phyloP scores from a whole-genome alignment of 2,888 invertebrate species.

The Rhimphoctona megacephalus region DNA sequence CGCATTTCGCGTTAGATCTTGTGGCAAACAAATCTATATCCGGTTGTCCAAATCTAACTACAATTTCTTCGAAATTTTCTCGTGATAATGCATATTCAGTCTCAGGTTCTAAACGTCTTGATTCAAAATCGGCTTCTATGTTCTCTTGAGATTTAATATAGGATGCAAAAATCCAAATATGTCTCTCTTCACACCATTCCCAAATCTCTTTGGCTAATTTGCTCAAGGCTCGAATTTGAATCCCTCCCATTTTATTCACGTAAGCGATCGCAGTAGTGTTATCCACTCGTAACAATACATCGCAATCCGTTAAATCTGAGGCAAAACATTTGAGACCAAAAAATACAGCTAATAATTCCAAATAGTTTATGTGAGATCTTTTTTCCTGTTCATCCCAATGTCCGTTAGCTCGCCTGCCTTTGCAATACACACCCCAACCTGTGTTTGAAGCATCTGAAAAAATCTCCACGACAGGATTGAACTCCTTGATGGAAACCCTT shows the following conservation, averaged over 20 bases:
- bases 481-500: background rate
- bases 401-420: background rate
- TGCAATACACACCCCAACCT: constrained; percentile 15
- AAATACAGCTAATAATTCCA: constrained; percentile 11
- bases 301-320: background rate
- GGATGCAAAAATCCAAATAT: constrained; percentile 17
- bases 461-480: background rate
- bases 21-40: constrained; percentile 7
- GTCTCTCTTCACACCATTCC: constrained; percentile 19
- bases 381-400: constrained; percentile 10
- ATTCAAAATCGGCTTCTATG: too few relatives aligned
- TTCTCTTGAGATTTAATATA: too few relatives aligned
- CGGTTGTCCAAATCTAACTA: background rate
- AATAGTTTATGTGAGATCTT: background rate
- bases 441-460: background rate
- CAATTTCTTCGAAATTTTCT: background rate
- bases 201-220: constrained; percentile 7
- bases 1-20: constrained; percentile 10
- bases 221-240: background rate
- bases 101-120: background rate
- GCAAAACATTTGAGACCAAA: constrained; percentile 18
- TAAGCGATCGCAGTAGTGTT: constrained; percentile 27
- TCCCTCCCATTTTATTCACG: constrained; percentile 5
- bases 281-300: constrained; percentile 15
- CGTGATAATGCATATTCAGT: constrained; percentile 11